Percentiles rank a stretch among this genome's conserved stretches.
These are phyloP conservation scores for Thecophora atra DNA, from an alignment of 2,888 invertebrate species.

Conservation along the genomic window DNA sequence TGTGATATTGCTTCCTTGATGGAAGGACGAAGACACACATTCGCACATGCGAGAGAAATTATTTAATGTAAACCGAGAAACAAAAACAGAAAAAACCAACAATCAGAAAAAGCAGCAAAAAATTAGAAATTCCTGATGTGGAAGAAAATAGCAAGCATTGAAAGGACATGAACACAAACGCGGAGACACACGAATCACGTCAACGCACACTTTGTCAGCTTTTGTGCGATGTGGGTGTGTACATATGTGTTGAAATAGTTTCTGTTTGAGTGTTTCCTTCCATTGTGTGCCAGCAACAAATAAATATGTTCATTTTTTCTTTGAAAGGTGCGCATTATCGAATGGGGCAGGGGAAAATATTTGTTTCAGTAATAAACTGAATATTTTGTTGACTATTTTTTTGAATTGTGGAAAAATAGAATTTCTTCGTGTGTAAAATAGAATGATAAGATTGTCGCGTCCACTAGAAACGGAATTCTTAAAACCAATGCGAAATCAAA, in stretches of 20 bases:
- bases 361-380: too few species aligned
- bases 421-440: too few species aligned
- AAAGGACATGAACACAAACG: not conserved
- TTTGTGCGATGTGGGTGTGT: not conserved
- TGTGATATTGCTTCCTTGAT: constrained; percentile 60
- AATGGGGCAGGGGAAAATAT: not conserved
- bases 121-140: not conserved
- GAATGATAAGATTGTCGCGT: too few species aligned
- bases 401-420: too few species aligned
- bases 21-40: constrained; percentile 20
- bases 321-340: too few species aligned
- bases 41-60: not conserved
- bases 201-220: not conserved
- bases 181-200: not conserved
- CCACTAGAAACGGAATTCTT: too few species aligned
- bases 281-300: too few species aligned
- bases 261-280: not conserved
- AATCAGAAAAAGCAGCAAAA: not conserved
- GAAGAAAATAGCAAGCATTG: not conserved
- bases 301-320: too few species aligned
- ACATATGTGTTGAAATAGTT: not conserved
- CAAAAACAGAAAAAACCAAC: constrained; percentile 28
- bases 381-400: too few species aligned
- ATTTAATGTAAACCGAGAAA: constrained; percentile 33
- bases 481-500: too few species aligned